These are phyloP conservation scores for Tenthredo notha DNA, from an alignment of 2,888 invertebrate species.

Conservation along the genomic window DNA sequence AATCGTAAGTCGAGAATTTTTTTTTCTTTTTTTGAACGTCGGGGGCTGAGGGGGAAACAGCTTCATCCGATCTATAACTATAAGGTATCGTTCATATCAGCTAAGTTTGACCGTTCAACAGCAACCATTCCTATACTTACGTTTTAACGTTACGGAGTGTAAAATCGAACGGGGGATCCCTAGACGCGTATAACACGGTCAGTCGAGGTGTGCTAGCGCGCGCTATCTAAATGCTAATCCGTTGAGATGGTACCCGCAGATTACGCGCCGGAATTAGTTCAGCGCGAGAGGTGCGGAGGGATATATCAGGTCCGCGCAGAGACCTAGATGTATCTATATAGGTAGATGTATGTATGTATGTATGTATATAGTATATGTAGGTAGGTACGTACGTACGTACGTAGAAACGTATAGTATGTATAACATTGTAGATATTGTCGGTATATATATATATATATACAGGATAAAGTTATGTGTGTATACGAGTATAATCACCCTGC, in stretches of 20 bases:
- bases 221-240: conserved; percentile 79
- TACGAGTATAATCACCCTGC: background rate
- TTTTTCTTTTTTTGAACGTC: no score
- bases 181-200: conserved; percentile 70
- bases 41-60: no score
- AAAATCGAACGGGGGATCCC: conserved; percentile 64
- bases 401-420: background rate
- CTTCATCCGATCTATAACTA: background rate
- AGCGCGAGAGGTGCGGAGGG: conserved; percentile 64
- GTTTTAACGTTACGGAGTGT: background rate
- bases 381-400: background rate
- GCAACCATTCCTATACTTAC: background rate
- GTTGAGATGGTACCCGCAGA: conserved; percentile 78
- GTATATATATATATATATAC: background rate
- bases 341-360: background rate
- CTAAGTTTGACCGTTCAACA: background rate
- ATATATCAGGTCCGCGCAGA: conserved; percentile 73
- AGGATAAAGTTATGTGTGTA: background rate
- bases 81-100: background rate
- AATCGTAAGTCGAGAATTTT: no score
- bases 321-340: conserved; percentile 29
- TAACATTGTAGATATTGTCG: background rate
- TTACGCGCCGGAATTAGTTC: conserved; percentile 77
- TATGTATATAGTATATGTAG: no score
- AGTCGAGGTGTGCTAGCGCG: conserved; percentile 61